A percentile compares a stretch with the other conserved stretches of the same genome.
Evolutionary conservation across 2,888 invertebrate species (phyloP).

Genomic region (Phorcus lineatus): DNA sequence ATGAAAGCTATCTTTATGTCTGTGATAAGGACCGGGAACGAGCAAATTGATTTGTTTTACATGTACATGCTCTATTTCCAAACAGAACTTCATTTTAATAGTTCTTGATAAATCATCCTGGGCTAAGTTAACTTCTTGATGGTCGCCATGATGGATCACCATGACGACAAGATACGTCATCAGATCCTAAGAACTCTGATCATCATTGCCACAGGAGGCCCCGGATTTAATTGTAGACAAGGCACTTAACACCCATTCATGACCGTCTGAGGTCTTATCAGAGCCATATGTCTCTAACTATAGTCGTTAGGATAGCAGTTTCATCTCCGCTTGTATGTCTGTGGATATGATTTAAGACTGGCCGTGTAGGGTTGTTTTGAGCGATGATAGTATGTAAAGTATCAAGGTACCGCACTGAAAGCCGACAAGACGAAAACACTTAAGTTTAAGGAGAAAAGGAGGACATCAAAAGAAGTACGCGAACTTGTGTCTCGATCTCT

Average conservation of each 20-base stretch:
- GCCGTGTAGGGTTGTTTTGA: neutral
- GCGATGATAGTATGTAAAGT: conserved; percentile 15
- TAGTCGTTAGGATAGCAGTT: conserved; percentile 18
- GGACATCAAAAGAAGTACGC: neutral
- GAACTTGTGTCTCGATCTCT: neutral
- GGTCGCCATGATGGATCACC: conserved; percentile 21
- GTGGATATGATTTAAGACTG: conserved; percentile 11
- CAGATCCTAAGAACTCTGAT: neutral
- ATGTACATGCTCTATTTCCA: conserved; percentile 1
- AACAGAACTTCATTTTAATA: neutral
- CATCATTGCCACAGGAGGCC: conserved; percentile 7
- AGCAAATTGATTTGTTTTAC: neutral
- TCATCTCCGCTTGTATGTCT: neutral
- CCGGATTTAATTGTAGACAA: conserved; percentile 19
- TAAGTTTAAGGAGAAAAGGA: conserved; percentile 9
- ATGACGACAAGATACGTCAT: conserved; percentile 16
- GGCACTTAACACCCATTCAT: conserved; percentile 19
- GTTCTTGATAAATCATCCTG: conserved; percentile 3
- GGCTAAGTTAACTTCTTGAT: neutral
- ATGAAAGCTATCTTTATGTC: too few relatives aligned
- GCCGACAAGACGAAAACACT: conserved; percentile 2
- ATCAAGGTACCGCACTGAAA: conserved; percentile 12
- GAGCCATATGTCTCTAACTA: conserved; percentile 7
- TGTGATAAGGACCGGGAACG: neutral
- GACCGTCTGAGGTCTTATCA: conserved; percentile 21